These are phyloP conservation scores for Dolichopus griseipennis DNA, from an alignment of 2,888 invertebrate genomes.

Conservation along the genomic window DNA sequence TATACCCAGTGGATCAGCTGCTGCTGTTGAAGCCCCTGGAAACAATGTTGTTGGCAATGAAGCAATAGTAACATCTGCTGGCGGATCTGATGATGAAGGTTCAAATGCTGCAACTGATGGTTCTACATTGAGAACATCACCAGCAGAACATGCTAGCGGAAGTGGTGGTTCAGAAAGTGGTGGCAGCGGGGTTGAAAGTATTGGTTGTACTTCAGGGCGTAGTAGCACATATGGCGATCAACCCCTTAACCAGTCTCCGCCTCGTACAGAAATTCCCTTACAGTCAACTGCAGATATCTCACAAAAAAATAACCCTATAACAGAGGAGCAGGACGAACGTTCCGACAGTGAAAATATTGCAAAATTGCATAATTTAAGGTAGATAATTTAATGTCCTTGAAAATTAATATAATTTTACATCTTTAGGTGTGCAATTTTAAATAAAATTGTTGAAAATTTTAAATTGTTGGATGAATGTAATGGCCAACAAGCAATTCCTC, in stretches of 20 bases:
- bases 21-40: constrained; percentile 17
- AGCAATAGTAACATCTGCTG: constrained; percentile 75
- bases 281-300: constrained; percentile 21
- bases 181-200: constrained; percentile 85
- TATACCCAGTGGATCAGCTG: constrained; percentile 21
- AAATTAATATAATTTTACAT: neutral
- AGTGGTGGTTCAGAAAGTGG: constrained; percentile 77
- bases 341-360: constrained; percentile 38
- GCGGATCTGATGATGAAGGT: constrained; percentile 87
- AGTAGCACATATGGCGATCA: constrained; percentile 83
- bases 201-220: constrained; percentile 87
- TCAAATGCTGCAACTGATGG: constrained; percentile 93
- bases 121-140: constrained; percentile 78
- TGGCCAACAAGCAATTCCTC: constrained; percentile 81
- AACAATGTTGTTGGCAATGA: constrained; percentile 21
- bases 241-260: constrained; percentile 36
- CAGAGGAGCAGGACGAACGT: constrained; percentile 31
- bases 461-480: constrained; percentile 66
- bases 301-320: constrained; percentile 29
- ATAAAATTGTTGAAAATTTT: constrained; percentile 67
- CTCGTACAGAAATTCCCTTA: constrained; percentile 26
- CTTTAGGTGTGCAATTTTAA: constrained; percentile 51
- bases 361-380: constrained; percentile 40
- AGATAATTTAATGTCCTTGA: constrained; percentile 5
- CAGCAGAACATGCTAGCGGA: constrained; percentile 62